phyloP scores from a whole-genome alignment of 1,140 invertebrate genomes.

The Eciton burchellii region DNA sequence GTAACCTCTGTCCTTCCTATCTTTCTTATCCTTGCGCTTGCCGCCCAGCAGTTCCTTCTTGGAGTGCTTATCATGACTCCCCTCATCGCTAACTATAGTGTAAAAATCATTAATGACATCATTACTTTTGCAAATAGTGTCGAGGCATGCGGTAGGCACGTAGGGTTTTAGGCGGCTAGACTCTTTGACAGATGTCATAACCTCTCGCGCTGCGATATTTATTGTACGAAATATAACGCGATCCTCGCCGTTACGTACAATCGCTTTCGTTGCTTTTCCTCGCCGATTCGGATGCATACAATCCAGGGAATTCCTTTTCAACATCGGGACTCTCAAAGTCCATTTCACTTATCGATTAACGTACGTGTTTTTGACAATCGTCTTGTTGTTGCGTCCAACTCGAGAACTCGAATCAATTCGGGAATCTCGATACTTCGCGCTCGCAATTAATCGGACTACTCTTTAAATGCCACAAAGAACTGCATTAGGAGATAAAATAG shows the following conservation, averaged over 20 bases:
- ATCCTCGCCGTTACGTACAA: constrained; percentile 88
- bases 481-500: too few relatives aligned
- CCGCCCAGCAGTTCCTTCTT: constrained; percentile 91
- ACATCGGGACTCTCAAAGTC: constrained; percentile 96
- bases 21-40: constrained; percentile 92
- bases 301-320: constrained; percentile 95
- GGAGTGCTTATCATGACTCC: constrained; percentile 90
- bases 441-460: neutral
- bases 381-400: neutral
- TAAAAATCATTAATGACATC: neutral
- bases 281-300: constrained; percentile 92
- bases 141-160: neutral
- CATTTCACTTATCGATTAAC: constrained; percentile 85
- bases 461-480: neutral
- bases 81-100: constrained; percentile 90
- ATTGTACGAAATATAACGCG: neutral
- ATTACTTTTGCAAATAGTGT: neutral
- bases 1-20: constrained; percentile 94
- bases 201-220: constrained; percentile 36
- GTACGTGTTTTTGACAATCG: constrained; percentile 7
- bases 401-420: neutral
- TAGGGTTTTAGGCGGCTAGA: neutral
- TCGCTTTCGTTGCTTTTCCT: constrained; percentile 93
- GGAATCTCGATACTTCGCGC: constrained; percentile 9
- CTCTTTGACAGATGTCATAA: constrained; percentile 65